phyloP scores from a whole-genome alignment of 2,888 invertebrate species.

The Melanchra persicariae region DNA sequence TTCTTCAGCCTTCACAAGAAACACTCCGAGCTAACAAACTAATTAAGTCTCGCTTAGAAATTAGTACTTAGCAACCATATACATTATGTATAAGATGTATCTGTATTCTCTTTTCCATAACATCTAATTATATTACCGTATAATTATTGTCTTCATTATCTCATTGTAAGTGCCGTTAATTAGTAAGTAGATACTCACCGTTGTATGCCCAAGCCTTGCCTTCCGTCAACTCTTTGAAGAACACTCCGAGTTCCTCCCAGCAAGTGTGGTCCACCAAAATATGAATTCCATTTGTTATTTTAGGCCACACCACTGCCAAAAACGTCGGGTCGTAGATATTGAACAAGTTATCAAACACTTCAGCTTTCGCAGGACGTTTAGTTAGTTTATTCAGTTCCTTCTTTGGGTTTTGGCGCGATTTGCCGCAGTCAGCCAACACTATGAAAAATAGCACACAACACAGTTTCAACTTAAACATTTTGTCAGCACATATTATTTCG shows the following conservation, averaged over 20 bases:
- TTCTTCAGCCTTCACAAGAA: not conserved
- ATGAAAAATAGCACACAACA: conserved; percentile 64
- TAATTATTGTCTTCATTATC: conserved; percentile 39
- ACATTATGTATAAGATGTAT: conserved; percentile 39
- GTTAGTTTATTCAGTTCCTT: conserved; percentile 69
- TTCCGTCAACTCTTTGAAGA: conserved; percentile 84
- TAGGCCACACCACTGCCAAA: conserved; percentile 86
- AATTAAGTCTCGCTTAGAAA: conserved; percentile 14
- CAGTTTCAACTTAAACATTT: conserved; percentile 69
- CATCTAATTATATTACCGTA: conserved; percentile 45
- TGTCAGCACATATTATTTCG: conserved; percentile 64
- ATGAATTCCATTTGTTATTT: conserved; percentile 83
- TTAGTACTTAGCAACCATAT: conserved; percentile 3
- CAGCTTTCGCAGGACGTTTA: conserved; percentile 69
- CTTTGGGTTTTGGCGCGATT: conserved; percentile 70
- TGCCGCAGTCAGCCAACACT: conserved; percentile 63
- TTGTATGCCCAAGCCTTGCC: conserved; percentile 88
- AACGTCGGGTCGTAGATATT: conserved; percentile 86
- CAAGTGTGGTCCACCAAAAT: conserved; percentile 82
- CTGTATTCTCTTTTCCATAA: conserved; percentile 34
- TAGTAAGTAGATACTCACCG: conserved; percentile 78
- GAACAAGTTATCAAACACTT: conserved; percentile 83
- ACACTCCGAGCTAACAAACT: not conserved
- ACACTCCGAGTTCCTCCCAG: conserved; percentile 84
- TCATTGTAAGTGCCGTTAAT: conserved; percentile 39